Conservation (phyloP, 1,140 invertebrate species). For the Drosophila santomea region DNA sequence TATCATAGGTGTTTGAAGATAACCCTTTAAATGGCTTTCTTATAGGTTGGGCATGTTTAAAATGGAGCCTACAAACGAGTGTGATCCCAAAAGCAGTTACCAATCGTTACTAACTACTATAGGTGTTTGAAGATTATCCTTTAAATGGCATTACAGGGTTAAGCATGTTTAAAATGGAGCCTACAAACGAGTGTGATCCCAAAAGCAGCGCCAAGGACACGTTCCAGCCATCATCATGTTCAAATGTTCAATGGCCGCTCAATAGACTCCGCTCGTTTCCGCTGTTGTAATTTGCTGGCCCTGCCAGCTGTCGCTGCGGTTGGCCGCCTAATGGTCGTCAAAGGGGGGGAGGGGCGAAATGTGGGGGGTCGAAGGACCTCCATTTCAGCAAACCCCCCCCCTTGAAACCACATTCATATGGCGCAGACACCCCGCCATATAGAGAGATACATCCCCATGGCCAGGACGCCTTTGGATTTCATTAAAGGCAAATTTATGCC, state of each 20-base stretch:
- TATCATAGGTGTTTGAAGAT: too few species aligned
- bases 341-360: conserved; percentile 12
- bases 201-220: conserved; percentile 1
- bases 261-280: conserved; percentile 47
- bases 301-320: conserved; percentile 57
- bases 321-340: conserved; percentile 41
- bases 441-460: conserved; percentile 12
- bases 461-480: conserved; percentile 60
- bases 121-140: too few species aligned
- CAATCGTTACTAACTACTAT: too few species aligned
- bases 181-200: not conserved
- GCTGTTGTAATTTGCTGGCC: conserved; percentile 6
- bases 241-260: conserved; percentile 61
- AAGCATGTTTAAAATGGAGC: not conserved
- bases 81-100: too few species aligned
- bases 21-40: too few species aligned
- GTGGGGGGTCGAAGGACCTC: conserved; percentile 3
- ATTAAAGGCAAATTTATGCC: conserved; percentile 83
- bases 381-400: not conserved
- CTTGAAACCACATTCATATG: conserved; percentile 8
- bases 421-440: conserved; percentile 20
- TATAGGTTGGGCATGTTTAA: too few species aligned
- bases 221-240: conserved; percentile 37
- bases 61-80: too few species aligned
- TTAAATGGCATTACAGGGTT: too few species aligned